These are phyloP conservation scores for Condylura cristata DNA, from an alignment of 2,113 vertebrate genomes.

Conservation along the genomic window DNA sequence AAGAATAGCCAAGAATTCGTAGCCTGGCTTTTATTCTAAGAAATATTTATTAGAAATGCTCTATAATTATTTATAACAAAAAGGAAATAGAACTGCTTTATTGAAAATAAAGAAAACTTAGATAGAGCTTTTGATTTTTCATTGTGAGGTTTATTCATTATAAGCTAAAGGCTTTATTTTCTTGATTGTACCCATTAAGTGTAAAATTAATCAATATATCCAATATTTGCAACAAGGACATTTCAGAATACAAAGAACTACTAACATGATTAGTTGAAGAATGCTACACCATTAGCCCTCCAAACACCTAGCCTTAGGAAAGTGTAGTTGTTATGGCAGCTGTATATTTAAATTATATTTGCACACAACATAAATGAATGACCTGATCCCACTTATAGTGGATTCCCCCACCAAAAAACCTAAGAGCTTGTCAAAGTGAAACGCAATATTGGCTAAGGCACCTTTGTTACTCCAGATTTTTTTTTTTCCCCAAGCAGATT, in stretches of 20 bases:
- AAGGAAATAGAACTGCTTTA: neutral
- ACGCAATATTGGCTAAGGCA: slow-evolving; percentile 59
- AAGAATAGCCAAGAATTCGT: neutral
- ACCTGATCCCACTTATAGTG: slow-evolving; percentile 39
- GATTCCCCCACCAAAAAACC: slow-evolving; percentile 49
- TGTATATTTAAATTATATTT: slow-evolving; percentile 52
- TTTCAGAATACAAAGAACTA: neutral
- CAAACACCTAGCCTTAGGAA: neutral
- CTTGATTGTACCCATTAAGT: neutral
- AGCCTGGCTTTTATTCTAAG: neutral
- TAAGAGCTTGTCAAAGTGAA: slow-evolving; percentile 40
- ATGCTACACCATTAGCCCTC: neutral
- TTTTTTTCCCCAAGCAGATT: neutral
- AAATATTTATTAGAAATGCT: neutral
- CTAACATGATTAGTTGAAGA: neutral
- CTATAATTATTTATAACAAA: neutral
- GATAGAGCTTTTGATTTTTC: neutral
- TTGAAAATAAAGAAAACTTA: neutral
- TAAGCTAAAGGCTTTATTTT: neutral
- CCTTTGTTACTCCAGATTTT: slow-evolving; percentile 52
- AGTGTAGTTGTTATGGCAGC: neutral
- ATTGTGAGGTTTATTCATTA: neutral
- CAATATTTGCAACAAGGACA: neutral
- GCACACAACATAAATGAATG: neutral
- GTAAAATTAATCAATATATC: neutral